phyloP scores from a whole-genome alignment of 2,888 invertebrate genomes.

The Drosophila eohydei region DNA sequence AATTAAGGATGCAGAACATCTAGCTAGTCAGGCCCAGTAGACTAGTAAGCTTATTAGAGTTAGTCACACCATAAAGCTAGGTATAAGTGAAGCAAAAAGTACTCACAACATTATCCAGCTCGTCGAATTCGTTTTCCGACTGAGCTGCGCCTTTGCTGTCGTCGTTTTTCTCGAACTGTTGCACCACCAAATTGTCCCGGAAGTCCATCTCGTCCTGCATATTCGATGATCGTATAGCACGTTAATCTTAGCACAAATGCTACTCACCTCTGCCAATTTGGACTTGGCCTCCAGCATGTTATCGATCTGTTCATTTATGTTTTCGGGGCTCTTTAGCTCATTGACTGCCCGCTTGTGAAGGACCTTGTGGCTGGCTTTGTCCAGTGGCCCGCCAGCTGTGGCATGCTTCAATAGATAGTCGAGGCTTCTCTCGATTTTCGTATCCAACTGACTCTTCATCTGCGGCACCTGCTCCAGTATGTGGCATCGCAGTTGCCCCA shows the following conservation, averaged over 20 bases:
- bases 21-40: not conserved
- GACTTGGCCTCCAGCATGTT: constrained; percentile 69
- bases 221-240: constrained; percentile 9
- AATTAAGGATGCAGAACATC: not conserved
- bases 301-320: constrained; percentile 26
- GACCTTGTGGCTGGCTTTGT: constrained; percentile 66
- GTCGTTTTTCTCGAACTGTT: constrained; percentile 31
- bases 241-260: not conserved
- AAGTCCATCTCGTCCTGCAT: constrained; percentile 71
- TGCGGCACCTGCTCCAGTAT: constrained; percentile 74
- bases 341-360: constrained; percentile 43
- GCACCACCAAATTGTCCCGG: constrained; percentile 72
- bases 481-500: constrained; percentile 67
- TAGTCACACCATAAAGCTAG: constrained; percentile 50
- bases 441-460: constrained; percentile 73
- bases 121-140: constrained; percentile 41
- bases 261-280: constrained; percentile 71
- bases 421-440: constrained; percentile 79
- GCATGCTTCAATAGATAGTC: constrained; percentile 74
- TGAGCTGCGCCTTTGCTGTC: constrained; percentile 15
- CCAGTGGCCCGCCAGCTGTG: constrained; percentile 58
- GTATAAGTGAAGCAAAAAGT: not conserved
- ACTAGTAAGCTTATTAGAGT: constrained; percentile 17
- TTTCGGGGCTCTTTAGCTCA: not conserved
- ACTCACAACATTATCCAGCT: constrained; percentile 64